These are phyloP conservation scores for Liasis olivaceus DNA, from an alignment of 2,797 vertebrate genomes.

Conservation along the genomic window DNA sequence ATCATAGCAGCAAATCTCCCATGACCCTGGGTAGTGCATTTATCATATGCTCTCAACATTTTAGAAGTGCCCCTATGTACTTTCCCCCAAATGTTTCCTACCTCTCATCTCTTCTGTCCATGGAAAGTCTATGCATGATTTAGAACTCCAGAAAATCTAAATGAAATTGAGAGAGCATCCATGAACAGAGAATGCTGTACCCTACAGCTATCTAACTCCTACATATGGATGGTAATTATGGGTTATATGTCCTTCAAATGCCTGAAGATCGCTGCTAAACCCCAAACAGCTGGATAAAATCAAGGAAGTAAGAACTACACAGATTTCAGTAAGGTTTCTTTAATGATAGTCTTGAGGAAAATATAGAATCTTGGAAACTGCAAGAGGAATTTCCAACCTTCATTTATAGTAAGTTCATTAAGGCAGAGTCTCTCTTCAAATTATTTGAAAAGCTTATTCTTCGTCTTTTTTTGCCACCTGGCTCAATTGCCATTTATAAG, in stretches of 20 bases:
- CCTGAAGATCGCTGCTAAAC: not conserved
- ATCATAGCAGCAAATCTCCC: not conserved
- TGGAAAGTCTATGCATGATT: not conserved
- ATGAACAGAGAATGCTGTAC: not conserved
- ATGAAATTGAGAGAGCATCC: not conserved
- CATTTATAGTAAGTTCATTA: not conserved
- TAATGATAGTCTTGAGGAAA: not conserved
- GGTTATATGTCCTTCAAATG: not conserved
- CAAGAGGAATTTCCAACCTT: not conserved
- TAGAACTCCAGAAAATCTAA: not conserved
- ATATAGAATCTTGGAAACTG: not conserved
- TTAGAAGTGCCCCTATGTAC: not conserved
- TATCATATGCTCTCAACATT: not conserved
- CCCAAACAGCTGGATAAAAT: not conserved
- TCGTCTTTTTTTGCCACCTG: not conserved
- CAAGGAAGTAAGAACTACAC: not conserved
- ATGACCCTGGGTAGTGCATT: not conserved
- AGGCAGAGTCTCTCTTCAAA: not conserved
- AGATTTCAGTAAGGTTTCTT: not conserved
- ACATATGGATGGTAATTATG: not conserved
- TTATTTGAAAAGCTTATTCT: not conserved
- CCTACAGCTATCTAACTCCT: not conserved
- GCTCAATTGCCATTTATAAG: not conserved
- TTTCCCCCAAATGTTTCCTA: not conserved
- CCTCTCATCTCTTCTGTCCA: not conserved